Evolutionary conservation across 2,888 invertebrate genomes (phyloP).

Genomic region (Drosophila subquinaria): DNA sequence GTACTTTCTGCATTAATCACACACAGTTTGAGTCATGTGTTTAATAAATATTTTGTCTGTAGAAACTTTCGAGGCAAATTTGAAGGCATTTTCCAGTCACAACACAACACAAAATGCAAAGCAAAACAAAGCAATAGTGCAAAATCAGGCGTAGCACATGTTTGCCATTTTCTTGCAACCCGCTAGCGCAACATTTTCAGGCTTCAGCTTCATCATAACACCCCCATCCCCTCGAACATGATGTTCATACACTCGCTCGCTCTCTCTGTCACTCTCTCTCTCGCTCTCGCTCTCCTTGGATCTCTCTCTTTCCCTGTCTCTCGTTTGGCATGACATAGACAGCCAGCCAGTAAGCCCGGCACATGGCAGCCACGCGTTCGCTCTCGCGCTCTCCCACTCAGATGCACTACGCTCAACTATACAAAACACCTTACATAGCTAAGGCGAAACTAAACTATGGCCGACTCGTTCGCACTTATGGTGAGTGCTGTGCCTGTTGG

Average conservation of each 20-base stretch:
- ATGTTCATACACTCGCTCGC: conserved; percentile 24
- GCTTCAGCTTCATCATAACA: conserved; percentile 53
- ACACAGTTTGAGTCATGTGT: conserved; percentile 57
- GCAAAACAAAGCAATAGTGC: conserved; percentile 54
- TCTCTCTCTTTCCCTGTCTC: conserved; percentile 38
- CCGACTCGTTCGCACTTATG: conserved; percentile 62
- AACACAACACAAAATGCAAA: conserved; percentile 63
- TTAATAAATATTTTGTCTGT: conserved; percentile 68
- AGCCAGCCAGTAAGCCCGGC: conserved; percentile 74
- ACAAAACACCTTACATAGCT: conserved; percentile 76
- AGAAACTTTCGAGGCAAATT: conserved; percentile 31
- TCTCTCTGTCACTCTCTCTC: conserved; percentile 13
- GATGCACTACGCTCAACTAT: conserved; percentile 75
- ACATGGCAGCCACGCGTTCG: conserved; percentile 69
- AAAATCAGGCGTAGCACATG: conserved; percentile 68
- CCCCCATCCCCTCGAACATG: conserved; percentile 21
- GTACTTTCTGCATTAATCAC: conserved; percentile 39
- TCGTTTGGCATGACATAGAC: conserved; percentile 45
- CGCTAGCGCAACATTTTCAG: conserved; percentile 54
- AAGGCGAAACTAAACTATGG: conserved; percentile 72
- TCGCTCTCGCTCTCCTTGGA: conserved; percentile 18
- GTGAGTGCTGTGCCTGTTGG: conserved; percentile 1
- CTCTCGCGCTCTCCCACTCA: conserved; percentile 78
- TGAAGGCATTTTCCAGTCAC: conserved; percentile 68
- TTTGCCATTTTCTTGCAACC: conserved; percentile 62